Evolutionary conservation across 2,113 vertebrate genomes (phyloP), one percentile per base, ranked within the genome.

Genomic region (Amphiprion percula): DNA sequence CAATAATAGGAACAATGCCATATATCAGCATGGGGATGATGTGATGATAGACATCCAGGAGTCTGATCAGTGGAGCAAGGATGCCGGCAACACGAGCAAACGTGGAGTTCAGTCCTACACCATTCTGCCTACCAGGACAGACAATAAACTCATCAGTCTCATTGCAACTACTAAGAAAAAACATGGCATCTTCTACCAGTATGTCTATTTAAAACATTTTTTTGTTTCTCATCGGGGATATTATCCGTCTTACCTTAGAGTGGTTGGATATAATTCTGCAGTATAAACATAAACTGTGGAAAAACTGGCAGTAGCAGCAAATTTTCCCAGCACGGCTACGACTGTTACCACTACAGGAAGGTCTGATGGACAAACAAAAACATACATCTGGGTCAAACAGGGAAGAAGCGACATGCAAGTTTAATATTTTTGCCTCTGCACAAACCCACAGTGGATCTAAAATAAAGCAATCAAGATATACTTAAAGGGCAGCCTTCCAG

Each of bases 241-340:
- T n/a, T 19, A 23, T 37, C 82, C 28, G 14, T 23, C 33, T 94
- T 88, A 99, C 98, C 96, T 95, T 77, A 97, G 1, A 0, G 95
- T 0, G 0, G 97, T 98, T 3, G 97, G 98, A 79, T 96, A 96
- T 23, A 98, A 87, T 82, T 99, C 97, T 19, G 96, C 95, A 0
- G 95, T 58, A 14, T 97, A 97, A 66, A 97, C 68, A 39, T 77
- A 91, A 26, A 89, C 30, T 9, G 69, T 88, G 15, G 79, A 41
- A 65, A 85, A 91, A 69, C 79, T 77, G 28, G 72, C 81, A 24
- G 84, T 87, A 21, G 90, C 77, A 0, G 86, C 67, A 84, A 90
- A 91, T 82, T 91, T 93, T 17, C 91, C 91, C 16, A 90, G 0
- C 0, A 91, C 82, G 7, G 89, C 90, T 21, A 91, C 21, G 39